These are phyloP conservation scores for Tetrao urogallus DNA, from an alignment of 2,113 vertebrate genomes.

Conservation along the genomic window DNA sequence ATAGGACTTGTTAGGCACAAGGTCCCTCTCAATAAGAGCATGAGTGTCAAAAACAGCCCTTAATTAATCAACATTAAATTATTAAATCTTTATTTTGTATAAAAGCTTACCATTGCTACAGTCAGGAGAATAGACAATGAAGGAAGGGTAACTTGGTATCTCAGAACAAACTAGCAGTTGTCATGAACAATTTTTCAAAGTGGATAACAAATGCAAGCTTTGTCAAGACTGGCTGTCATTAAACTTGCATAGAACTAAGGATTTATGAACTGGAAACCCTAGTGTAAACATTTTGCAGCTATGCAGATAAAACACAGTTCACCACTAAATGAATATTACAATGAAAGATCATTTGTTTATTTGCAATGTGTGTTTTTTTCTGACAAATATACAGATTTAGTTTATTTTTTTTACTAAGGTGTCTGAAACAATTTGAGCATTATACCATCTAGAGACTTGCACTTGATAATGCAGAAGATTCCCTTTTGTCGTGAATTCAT, in stretches of 20 bases:
- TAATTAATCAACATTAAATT: not conserved
- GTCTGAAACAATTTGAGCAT: not conserved
- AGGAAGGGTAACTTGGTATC: not conserved
- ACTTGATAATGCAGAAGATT: not conserved
- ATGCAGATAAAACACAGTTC: not conserved
- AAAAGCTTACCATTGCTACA: not conserved
- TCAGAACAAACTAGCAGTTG: constrained; percentile 33
- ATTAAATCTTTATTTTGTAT: not conserved
- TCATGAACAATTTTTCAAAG: constrained; percentile 39
- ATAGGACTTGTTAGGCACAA: not conserved
- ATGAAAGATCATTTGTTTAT: not conserved
- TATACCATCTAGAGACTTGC: not conserved
- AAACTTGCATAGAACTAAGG: constrained; percentile 15
- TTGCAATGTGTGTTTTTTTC: not conserved
- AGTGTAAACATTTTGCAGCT: constrained; percentile 3
- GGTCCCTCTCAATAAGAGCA: not conserved
- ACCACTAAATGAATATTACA: not conserved
- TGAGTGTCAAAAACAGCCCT: not conserved
- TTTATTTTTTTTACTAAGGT: not conserved
- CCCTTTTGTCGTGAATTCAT: not conserved
- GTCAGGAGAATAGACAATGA: not conserved
- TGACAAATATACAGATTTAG: not conserved
- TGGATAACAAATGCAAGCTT: constrained; percentile 17
- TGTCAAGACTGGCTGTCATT: constrained; percentile 27
- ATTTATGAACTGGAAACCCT: constrained; percentile 25